phyloP scores from a whole-genome alignment of 2,888 invertebrate species.

The Parasteatoda lunata region DNA sequence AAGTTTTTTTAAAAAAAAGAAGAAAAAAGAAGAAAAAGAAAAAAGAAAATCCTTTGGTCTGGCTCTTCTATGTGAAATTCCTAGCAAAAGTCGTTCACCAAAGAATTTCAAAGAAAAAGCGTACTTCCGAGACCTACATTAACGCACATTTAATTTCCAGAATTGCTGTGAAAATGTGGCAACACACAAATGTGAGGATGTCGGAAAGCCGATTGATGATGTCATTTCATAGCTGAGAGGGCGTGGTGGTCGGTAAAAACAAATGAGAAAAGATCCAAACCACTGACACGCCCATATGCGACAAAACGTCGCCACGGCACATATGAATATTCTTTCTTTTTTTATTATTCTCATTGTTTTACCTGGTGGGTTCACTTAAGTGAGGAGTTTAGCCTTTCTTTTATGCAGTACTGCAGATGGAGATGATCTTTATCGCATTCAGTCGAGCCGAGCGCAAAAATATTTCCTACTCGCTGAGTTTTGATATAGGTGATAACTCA shows the following conservation, averaged over 20 bases:
- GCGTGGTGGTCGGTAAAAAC: constrained; percentile 46
- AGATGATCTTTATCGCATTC: not conserved
- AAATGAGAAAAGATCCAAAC: constrained; percentile 58
- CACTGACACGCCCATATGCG: constrained; percentile 47
- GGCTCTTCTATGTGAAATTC: no score
- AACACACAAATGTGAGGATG: constrained; percentile 17
- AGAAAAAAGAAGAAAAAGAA: no score
- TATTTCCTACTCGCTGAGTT: not conserved
- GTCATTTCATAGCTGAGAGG: constrained; percentile 41
- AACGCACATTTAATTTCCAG: not conserved
- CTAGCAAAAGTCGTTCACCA: no score
- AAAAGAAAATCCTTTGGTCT: no score
- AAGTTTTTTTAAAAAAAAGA: no score
- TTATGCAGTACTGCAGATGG: no score
- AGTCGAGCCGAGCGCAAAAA: not conserved
- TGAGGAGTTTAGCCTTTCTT: not conserved
- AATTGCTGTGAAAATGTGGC: not conserved
- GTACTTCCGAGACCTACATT: no score
- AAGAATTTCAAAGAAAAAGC: no score
- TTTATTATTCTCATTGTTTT: constrained; percentile 12
- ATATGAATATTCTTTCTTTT: constrained; percentile 10
- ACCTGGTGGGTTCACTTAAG: constrained; percentile 3
- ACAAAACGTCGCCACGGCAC: constrained; percentile 47
- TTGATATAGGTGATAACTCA: no score
- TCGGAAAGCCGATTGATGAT: constrained; percentile 49